A percentile compares a stretch with the other conserved stretches of the same genome.
Conservation (phyloP, 2,797 vertebrate species). For the Lutjanus campechanus region DNA sequence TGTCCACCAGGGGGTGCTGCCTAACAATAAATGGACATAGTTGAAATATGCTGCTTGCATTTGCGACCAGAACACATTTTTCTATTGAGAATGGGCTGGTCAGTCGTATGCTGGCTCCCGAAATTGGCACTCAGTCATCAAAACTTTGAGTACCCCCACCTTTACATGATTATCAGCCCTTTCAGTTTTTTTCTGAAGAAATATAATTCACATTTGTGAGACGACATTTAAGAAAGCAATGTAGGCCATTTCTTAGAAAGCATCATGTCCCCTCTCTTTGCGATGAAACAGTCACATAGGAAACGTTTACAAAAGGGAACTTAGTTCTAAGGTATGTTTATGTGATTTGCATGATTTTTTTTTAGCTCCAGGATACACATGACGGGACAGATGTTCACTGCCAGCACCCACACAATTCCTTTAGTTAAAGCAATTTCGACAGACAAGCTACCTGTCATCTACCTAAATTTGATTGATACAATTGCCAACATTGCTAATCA, state of each 20-base stretch:
- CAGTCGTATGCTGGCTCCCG: no score
- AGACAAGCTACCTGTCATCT: background rate
- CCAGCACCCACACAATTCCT: background rate
- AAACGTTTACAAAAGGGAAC: background rate
- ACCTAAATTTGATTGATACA: background rate
- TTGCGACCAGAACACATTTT: no score
- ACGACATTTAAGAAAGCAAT: background rate
- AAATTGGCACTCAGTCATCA: no score
- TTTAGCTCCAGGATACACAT: no score
- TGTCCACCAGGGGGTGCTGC: no score
- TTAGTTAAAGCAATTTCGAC: slow-evolving; percentile 4
- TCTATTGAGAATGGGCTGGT: no score
- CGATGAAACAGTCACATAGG: background rate
- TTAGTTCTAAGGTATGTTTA: background rate
- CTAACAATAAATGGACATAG: no score
- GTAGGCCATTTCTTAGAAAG: background rate
- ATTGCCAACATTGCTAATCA: background rate
- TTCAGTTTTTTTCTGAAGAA: background rate
- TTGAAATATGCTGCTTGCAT: no score
- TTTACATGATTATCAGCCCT: background rate
- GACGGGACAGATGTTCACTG: background rate
- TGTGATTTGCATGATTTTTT: background rate
- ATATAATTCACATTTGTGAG: background rate
- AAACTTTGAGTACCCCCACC: no score
- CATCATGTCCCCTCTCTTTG: background rate